Conservation (phyloP, 2,113 vertebrate genomes). For the Pogonocichla stellata region DNA sequence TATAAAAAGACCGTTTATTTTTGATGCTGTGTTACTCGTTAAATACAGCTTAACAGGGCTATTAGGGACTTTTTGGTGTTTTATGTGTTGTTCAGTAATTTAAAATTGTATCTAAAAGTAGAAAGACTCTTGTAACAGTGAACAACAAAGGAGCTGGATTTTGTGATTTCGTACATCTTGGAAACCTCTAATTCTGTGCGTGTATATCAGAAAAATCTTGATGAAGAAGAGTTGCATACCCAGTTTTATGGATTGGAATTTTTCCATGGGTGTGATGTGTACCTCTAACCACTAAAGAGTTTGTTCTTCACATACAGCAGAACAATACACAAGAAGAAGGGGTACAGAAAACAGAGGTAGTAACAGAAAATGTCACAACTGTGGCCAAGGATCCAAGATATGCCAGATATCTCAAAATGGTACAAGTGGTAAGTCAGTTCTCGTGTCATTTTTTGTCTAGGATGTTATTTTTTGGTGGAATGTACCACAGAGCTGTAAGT, state of each 20-base stretch:
- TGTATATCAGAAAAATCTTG: background rate
- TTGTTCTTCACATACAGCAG: slow-evolving; percentile 57
- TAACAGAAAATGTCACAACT: slow-evolving; percentile 81
- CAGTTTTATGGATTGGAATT: background rate
- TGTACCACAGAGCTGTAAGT: background rate
- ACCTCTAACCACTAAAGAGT: background rate
- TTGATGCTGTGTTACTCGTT: background rate
- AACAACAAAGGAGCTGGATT: background rate
- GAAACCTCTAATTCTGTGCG: background rate
- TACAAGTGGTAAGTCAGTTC: slow-evolving; percentile 90
- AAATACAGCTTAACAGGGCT: background rate
- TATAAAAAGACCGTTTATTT: background rate
- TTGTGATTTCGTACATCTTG: background rate
- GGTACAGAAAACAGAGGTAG: slow-evolving; percentile 66
- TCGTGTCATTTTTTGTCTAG: background rate
- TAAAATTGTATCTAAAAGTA: background rate
- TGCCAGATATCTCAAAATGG: slow-evolving; percentile 96
- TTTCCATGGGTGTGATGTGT: background rate
- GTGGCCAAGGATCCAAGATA: slow-evolving; percentile 95
- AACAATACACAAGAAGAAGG: slow-evolving; percentile 63
- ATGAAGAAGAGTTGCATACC: background rate
- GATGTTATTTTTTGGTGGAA: background rate
- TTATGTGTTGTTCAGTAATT: background rate
- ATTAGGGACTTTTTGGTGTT: background rate
- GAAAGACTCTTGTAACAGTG: background rate